phyloP scores from a whole-genome alignment of 2,797 vertebrate species.

The Lutjanus argentimaculatus region DNA sequence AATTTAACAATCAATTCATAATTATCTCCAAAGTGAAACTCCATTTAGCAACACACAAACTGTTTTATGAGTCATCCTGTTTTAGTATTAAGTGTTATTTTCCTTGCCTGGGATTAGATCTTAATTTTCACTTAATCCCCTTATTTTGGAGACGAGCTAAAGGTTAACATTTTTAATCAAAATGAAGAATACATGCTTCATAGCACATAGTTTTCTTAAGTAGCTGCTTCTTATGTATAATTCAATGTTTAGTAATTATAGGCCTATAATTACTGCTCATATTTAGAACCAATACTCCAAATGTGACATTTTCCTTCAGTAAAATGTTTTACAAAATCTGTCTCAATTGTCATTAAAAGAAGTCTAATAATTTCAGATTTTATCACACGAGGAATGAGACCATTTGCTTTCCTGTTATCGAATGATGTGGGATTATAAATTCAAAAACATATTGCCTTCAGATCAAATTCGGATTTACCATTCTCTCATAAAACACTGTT shows the following conservation, averaged over 20 bases:
- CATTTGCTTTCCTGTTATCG: slow-evolving; percentile 1
- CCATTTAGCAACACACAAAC: neutral
- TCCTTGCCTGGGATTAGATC: neutral
- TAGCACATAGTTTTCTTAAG: neutral
- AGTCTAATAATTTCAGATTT: slow-evolving; percentile 17
- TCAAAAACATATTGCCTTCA: slow-evolving; percentile 28
- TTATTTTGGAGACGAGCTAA: neutral
- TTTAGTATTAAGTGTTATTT: neutral
- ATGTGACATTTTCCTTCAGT: neutral
- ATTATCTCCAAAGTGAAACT: neutral
- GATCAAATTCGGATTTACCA: slow-evolving; percentile 50
- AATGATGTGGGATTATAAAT: slow-evolving; percentile 52
- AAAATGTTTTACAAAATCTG: neutral
- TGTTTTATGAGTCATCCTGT: neutral
- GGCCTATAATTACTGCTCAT: fast-evolving
- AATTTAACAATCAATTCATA: too few relatives aligned
- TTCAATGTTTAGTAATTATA: neutral
- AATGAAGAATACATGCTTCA: neutral
- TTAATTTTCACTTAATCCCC: neutral
- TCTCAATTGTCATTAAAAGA: neutral
- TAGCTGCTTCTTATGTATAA: neutral
- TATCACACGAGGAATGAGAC: slow-evolving; percentile 6
- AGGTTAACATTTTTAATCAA: neutral
- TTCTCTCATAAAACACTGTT: slow-evolving; percentile 59
- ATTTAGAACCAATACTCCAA: neutral